Evolutionary conservation across 1,140 invertebrate genomes (phyloP), one percentile per base, ranked within the genome.

Genomic region (Charaxes varanes): DNA sequence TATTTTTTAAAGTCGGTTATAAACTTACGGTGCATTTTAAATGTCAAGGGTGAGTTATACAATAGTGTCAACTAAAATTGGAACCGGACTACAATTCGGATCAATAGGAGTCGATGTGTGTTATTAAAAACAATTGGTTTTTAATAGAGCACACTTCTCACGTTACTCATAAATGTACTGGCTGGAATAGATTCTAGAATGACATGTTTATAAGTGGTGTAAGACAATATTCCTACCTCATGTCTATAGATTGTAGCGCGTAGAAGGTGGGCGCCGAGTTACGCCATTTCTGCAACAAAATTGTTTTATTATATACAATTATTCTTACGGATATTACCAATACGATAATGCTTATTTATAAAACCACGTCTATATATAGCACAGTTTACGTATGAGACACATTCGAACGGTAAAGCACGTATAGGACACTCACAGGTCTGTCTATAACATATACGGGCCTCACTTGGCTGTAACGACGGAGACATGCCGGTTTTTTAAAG

Each of bases 361-460:
- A n/a, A n/a, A n/a, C n/a, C n/a, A n/a, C n/a, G n/a, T n/a, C n/a
- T n/a, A n/a, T n/a, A n/a, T n/a, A n/a, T 24, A 31, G 30, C 13
- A 26, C 41, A 10, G 14, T 28, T 27, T 0, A 1, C 5, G 12
- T n/a, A 8, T 4, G 11, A 8, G 3, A 24, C n/a, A 10, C 6
- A 24, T 8, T 2, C 4, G 4, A n/a, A 8, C 6, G 28, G 16
- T 6, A 41, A 34, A 31, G 33, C 34, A 40, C 34, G 23, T 14
- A n/a, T 8, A 33, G 36, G 65, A 78, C 67, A 82, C 78, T 82
- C 71, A 82, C 77, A 59, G 62, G 53, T 49, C 55, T 53, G 34
- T 71, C 58, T 66, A 82, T 80, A 45, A 77, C 53, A 71, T 82
- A 82, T 51, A 72, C 67, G 53, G 78, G 76, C 58, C 71, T 72